A percentile compares a stretch with the other conserved stretches of the same genome.
Evolutionary conservation across 2,113 vertebrate species (phyloP).

Genomic region (Zeus faber): DNA sequence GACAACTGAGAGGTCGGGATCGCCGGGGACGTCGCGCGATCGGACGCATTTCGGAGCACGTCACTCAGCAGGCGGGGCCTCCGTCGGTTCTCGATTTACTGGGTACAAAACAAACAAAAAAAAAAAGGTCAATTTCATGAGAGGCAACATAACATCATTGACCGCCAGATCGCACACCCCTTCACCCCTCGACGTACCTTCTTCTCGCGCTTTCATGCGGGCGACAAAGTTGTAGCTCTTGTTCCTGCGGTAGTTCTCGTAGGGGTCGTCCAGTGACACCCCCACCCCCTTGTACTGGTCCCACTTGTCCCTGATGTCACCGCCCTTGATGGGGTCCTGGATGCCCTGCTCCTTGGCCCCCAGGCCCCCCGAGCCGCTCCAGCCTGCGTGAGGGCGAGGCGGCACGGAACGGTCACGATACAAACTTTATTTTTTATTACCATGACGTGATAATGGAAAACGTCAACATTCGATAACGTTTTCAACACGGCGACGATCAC

Average conservation of each 20-base stretch:
- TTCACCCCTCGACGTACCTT: conserved; percentile 74
- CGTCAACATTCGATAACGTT: no score
- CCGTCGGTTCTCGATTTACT: conserved; percentile 73
- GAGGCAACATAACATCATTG: no score
- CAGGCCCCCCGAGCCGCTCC: conserved; percentile 94
- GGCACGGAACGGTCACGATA: no score
- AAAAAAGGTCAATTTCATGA: background rate
- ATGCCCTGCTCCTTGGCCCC: conserved; percentile 98
- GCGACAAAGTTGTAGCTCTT: conserved; percentile 99
- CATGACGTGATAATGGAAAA: no score
- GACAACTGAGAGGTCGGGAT: no score
- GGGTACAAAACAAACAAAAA: background rate
- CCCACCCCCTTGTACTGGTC: conserved; percentile 99
- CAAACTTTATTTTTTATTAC: no score
- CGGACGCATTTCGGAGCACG: conserved; percentile 13
- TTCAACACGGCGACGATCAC: no score
- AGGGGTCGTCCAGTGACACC: conserved; percentile 92
- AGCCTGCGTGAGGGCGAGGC: conserved; percentile 84
- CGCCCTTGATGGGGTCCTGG: conserved; percentile 97
- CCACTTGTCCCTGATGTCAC: conserved; percentile 95
- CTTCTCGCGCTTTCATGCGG: conserved; percentile 96
- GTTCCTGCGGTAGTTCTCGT: conserved; percentile 94
- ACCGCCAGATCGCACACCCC: background rate
- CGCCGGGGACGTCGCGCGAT: background rate
- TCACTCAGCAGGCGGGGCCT: conserved; percentile 70